Evolutionary conservation across 2,113 vertebrate species (phyloP).

Genomic region (Indicator indicator): DNA sequence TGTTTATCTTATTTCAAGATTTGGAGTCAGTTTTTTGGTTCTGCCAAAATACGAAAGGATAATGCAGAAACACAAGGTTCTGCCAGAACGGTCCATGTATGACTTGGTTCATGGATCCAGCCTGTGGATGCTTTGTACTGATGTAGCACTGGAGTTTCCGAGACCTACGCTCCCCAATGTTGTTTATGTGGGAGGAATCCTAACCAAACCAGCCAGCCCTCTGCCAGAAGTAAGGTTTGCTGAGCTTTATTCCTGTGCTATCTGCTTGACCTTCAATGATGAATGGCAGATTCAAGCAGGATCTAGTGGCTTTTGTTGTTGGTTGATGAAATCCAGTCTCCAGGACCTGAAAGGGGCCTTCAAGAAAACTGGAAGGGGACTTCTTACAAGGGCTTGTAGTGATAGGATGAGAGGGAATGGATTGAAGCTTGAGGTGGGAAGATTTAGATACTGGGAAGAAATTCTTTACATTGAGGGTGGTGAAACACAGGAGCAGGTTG

Average conservation of each 20-base stretch:
- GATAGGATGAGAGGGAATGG: too few relatives aligned
- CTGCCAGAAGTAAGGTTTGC: conserved; percentile 92
- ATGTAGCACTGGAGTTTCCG: conserved; percentile 95
- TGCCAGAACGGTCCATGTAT: conserved; percentile 87
- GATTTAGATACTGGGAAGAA: too few relatives aligned
- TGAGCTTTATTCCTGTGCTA: conserved; percentile 43
- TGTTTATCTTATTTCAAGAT: conserved; percentile 91
- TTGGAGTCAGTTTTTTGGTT: conserved; percentile 92
- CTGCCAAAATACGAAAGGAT: conserved; percentile 96
- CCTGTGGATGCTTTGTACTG: conserved; percentile 98
- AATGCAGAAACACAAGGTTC: conserved; percentile 90
- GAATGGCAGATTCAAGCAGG: background rate
- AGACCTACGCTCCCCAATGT: conserved; percentile 96
- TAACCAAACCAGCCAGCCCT: conserved; percentile 89
- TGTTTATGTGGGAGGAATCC: conserved; percentile 97
- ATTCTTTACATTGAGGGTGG: too few relatives aligned
- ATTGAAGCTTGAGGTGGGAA: too few relatives aligned
- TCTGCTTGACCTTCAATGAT: background rate
- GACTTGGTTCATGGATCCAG: conserved; percentile 93
- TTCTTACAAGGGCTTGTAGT: too few relatives aligned
- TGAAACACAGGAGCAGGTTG: too few relatives aligned
- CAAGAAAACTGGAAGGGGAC: too few relatives aligned
- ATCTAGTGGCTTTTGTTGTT: background rate
- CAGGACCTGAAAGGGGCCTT: background rate
- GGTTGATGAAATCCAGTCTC: background rate